These are phyloP conservation scores for Marronus borbonicus DNA, from an alignment of 2,888 invertebrate genomes.

Conservation along the genomic window DNA sequence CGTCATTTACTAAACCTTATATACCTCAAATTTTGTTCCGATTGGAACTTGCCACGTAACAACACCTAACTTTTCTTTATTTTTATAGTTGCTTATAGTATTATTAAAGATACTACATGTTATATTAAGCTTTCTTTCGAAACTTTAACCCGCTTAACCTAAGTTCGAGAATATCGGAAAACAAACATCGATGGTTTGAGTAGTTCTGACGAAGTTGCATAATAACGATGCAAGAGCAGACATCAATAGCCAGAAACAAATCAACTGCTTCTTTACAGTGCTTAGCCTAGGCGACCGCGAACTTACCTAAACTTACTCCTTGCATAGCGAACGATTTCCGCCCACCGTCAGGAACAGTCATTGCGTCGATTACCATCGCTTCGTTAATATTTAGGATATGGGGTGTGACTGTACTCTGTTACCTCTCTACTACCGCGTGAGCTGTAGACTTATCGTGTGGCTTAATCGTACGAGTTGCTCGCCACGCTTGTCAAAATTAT, in stretches of 20 bases:
- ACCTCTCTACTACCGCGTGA: slow-evolving; percentile 1
- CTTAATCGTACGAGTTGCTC: slow-evolving; percentile 35
- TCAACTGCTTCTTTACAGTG: background rate
- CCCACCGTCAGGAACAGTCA: slow-evolving; percentile 30
- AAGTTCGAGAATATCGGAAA: too few species aligned
- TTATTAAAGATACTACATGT: too few species aligned
- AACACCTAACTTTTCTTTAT: too few species aligned
- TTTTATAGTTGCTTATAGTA: too few species aligned
- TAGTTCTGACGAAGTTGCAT: too few species aligned
- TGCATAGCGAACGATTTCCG: slow-evolving; percentile 30
- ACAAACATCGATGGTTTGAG: too few species aligned
- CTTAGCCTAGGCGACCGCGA: background rate
- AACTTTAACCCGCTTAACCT: too few species aligned
- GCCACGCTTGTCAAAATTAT: slow-evolving; percentile 47
- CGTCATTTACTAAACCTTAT: too few species aligned
- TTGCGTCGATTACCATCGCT: slow-evolving; percentile 43
- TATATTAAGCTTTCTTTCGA: too few species aligned
- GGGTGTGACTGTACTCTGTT: slow-evolving; percentile 35
- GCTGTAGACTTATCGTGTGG: slow-evolving; percentile 21
- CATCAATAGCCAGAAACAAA: background rate
- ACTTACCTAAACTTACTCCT: slow-evolving; percentile 17
- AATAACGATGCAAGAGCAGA: too few species aligned
- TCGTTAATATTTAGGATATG: slow-evolving; percentile 37
- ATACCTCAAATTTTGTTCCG: too few species aligned
- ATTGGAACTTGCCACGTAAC: too few species aligned